These are phyloP conservation scores for Thalpophila matura DNA, from an alignment of 2,888 invertebrate species.

Conservation along the genomic window DNA sequence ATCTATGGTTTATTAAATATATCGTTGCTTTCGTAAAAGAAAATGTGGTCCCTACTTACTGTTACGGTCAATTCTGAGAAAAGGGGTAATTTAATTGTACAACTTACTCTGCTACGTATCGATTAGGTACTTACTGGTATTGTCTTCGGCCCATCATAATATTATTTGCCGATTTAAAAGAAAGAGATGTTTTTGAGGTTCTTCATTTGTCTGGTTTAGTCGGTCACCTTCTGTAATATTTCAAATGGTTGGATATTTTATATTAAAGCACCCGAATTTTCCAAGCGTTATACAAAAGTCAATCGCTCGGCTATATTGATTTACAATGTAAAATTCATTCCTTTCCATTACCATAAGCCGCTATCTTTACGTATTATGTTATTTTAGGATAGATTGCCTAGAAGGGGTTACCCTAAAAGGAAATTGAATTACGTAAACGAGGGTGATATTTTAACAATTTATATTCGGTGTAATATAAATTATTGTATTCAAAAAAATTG, in stretches of 20 bases:
- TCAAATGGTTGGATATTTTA: slow-evolving; percentile 27
- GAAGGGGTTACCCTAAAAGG: slow-evolving; percentile 66
- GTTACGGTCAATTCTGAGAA: slow-evolving; percentile 25
- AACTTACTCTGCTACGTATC: not conserved
- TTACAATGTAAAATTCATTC: slow-evolving; percentile 67
- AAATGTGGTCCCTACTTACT: slow-evolving; percentile 15
- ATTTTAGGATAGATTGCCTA: slow-evolving; percentile 77
- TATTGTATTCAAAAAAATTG: slow-evolving; percentile 48
- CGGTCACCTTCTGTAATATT: too few relatives aligned
- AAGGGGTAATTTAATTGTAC: slow-evolving; percentile 20
- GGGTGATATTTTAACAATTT: slow-evolving; percentile 56
- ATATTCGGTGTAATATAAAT: slow-evolving; percentile 54
- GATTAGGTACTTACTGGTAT: not conserved
- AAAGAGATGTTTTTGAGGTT: not conserved
- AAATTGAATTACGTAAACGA: slow-evolving; percentile 69
- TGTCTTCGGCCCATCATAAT: not conserved
- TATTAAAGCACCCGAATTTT: slow-evolving; percentile 25
- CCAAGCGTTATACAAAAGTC: slow-evolving; percentile 33
- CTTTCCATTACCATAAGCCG: slow-evolving; percentile 65
- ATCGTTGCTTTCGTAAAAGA: too few relatives aligned
- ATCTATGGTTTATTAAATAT: too few relatives aligned
- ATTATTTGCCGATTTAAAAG: too few relatives aligned
- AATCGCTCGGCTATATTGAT: slow-evolving; percentile 56
- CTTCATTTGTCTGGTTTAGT: too few relatives aligned
- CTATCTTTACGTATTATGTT: slow-evolving; percentile 74